These are phyloP conservation scores for Tricholaema leucomelas DNA, from an alignment of 2,113 vertebrate genomes.

Conservation along the genomic window DNA sequence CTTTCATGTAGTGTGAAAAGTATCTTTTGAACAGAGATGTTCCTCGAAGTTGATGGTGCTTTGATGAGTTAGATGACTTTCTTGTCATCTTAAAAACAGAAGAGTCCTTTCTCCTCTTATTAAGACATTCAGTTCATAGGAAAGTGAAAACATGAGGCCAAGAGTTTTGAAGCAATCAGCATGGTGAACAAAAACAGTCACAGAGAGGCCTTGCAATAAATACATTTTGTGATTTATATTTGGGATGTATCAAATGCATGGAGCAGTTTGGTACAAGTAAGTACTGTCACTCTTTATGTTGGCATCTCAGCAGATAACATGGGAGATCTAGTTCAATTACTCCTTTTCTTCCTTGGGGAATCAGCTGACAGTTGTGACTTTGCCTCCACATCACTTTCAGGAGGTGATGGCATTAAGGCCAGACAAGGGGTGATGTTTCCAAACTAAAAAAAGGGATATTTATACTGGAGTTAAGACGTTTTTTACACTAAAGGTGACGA, in stretches of 20 bases:
- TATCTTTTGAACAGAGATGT: neutral
- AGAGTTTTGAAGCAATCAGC: neutral
- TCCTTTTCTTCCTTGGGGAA: neutral
- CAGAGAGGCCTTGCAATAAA: slow-evolving; percentile 79
- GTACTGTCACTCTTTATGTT: neutral
- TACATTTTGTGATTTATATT: neutral
- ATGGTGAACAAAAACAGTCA: neutral
- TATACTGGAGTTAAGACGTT: too few relatives aligned
- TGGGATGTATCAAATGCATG: neutral
- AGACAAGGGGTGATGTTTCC: too few relatives aligned
- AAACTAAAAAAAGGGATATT: too few relatives aligned
- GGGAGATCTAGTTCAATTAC: neutral
- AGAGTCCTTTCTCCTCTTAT: neutral
- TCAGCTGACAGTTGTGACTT: neutral
- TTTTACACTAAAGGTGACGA: too few relatives aligned
- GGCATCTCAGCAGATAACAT: neutral
- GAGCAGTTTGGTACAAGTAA: neutral
- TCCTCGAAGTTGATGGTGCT: neutral
- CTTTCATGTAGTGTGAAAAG: neutral
- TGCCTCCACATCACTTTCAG: neutral
- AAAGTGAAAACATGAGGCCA: neutral
- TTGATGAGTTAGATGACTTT: slow-evolving; percentile 10
- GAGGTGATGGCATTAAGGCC: neutral
- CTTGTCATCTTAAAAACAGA: neutral
- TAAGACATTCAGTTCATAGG: neutral